Evolutionary conservation across 2,888 invertebrate genomes (phyloP).

Genomic region (Amphipoea lucens): DNA sequence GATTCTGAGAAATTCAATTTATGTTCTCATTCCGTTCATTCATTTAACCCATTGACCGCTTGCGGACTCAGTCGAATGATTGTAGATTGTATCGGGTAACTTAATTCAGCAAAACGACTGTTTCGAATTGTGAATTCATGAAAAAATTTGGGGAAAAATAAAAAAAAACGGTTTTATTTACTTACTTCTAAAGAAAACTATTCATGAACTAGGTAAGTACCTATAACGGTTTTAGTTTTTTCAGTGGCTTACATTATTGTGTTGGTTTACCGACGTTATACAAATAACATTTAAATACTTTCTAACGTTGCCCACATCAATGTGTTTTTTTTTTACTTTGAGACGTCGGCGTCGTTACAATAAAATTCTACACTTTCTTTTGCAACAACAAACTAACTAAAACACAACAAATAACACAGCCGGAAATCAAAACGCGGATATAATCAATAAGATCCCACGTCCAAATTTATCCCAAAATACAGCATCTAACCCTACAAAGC

Average conservation of each 20-base stretch:
- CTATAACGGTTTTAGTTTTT: background rate
- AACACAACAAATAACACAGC: slow-evolving; percentile 10
- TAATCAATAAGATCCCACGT: slow-evolving; percentile 61
- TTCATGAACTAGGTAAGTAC: slow-evolving; percentile 2
- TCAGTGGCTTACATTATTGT: background rate
- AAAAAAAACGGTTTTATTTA: background rate
- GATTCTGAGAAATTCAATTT: slow-evolving; percentile 38
- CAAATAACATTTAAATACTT: no score
- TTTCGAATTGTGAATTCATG: background rate
- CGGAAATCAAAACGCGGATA: slow-evolving; percentile 40
- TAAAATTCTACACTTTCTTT: background rate
- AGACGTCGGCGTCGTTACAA: background rate
- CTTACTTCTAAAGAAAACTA: background rate
- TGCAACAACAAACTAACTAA: background rate
- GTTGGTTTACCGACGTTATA: background rate
- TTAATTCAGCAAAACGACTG: slow-evolving; percentile 1
- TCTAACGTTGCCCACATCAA: background rate
- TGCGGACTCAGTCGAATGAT: background rate
- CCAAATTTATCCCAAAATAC: slow-evolving; percentile 52
- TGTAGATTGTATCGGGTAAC: slow-evolving; percentile 21
- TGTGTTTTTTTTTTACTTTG: background rate
- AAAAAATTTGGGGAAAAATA: slow-evolving; percentile 1
- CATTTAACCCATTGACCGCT: slow-evolving; percentile 50
- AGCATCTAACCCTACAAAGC: slow-evolving; percentile 44
- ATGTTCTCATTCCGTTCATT: slow-evolving; percentile 46